Base-by-base conservation (phyloP, 2,888 invertebrate genomes). In the Capitulum mitella region DNA sequence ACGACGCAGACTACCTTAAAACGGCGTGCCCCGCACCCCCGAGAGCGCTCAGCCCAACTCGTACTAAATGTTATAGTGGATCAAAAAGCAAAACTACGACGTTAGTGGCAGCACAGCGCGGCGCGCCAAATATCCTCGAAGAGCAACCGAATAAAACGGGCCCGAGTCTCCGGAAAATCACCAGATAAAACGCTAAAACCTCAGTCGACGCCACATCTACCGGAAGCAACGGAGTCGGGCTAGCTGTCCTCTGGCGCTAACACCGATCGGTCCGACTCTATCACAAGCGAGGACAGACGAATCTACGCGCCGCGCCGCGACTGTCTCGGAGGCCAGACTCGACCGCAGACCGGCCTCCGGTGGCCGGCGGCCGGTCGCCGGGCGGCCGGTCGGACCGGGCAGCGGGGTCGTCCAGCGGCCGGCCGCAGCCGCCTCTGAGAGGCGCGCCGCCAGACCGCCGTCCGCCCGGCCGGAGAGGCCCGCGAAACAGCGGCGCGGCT, bases 31-130 rank as follows among this genome's bases (percentile, higher is more conserved):
- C n/a, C n/a, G n/a, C n/a, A n/a, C n/a, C n/a, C n/a, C n/a, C n/a
- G n/a, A n/a, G n/a, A n/a, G n/a, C n/a, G n/a, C n/a, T n/a, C n/a
- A n/a, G n/a, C n/a, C n/a, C n/a, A n/a, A n/a, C n/a, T n/a, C n/a
- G 12, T 43, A 43, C 43, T 5, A 43, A 43, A 43, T 12, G 43
- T 5, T 43, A 29, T 58, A 58, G 58, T 58, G n/a, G 54, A 10
- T 58, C 58, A 29, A n/a, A 29, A 58, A 10, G 10, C n/a, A 58
- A 10, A 29, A 29, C 58, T 58, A 58, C 58, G 10, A 29, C 8
- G 58, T 58, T 58, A 58, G 58, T 58, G 58, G n/a, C 58, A 29
- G 58, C 29, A 58, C 58, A 58, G n/a, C n/a, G 12, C n/a, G 58
- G 29, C 58, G n/a, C 58, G n/a, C 29, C 58, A 58, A 29, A n/a